Evolutionary conservation across 1,140 invertebrate genomes (phyloP).

Genomic region (Danaus plexippus): DNA sequence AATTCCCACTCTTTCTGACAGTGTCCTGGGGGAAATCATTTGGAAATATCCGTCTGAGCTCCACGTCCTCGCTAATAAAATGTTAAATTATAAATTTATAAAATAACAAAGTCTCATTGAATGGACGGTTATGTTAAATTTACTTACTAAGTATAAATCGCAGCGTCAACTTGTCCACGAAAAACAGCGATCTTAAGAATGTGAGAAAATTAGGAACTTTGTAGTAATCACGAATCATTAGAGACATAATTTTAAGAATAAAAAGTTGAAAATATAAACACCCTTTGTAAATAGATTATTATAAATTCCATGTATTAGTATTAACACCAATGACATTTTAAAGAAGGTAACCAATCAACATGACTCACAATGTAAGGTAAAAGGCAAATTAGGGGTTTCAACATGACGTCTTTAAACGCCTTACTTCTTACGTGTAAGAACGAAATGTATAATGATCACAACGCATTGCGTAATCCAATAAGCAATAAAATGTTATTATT

Average conservation of each 20-base stretch:
- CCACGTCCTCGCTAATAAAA: constrained; percentile 55
- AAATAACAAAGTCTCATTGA: not conserved
- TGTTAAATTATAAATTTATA: constrained; percentile 12
- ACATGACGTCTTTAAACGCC: constrained; percentile 13
- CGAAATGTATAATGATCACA: no score
- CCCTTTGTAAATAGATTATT: no score
- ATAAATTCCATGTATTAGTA: no score
- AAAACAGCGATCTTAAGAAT: not conserved
- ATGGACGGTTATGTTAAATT: constrained; percentile 4
- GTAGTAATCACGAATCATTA: no score
- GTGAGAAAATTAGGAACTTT: constrained; percentile 28
- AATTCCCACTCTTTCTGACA: constrained; percentile 40
- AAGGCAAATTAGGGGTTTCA: constrained; percentile 13
- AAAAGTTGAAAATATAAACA: no score
- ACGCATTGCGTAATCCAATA: no score
- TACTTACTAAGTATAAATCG: constrained; percentile 58
- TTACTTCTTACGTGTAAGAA: not conserved
- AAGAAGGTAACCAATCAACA: constrained; percentile 3
- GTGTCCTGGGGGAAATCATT: constrained; percentile 58
- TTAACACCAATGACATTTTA: not conserved
- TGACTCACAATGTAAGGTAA: constrained; percentile 16
- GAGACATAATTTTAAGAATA: no score
- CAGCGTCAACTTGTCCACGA: constrained; percentile 19
- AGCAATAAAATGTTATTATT: no score
- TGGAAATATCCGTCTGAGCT: constrained; percentile 55